Conservation (phyloP, 53 echinoderm and acorn worm genomes). For the Apostichopus leukothele region DNA sequence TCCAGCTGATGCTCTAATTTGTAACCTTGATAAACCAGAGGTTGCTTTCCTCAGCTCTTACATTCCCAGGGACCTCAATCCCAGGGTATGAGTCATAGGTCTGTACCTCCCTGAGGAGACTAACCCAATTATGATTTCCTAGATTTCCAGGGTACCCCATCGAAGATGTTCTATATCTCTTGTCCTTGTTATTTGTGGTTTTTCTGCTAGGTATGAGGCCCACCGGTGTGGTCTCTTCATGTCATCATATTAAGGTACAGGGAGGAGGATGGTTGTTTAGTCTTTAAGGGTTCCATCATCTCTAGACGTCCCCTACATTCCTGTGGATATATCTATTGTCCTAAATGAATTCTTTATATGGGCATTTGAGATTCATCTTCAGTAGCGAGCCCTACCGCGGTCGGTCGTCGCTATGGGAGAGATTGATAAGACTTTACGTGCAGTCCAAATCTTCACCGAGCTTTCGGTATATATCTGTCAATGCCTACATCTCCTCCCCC, state of each 20-base stretch:
- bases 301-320: not conserved
- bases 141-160: constrained; percentile 7
- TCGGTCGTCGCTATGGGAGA: too few relatives aligned
- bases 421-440: too few relatives aligned
- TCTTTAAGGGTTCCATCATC: not conserved
- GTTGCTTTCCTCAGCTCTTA: too few relatives aligned
- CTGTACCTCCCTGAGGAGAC: not conserved
- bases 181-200: constrained; percentile 17
- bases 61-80: constrained; percentile 21
- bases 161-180: too few relatives aligned
- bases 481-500: too few relatives aligned
- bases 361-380: not conserved
- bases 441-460: too few relatives aligned
- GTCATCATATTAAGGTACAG: not conserved
- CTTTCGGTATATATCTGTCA: too few relatives aligned
- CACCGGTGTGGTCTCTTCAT: constrained; percentile 15
- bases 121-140: constrained; percentile 29
- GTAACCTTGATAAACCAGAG: too few relatives aligned
- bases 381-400: not conserved
- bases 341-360: not conserved
- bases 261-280: not conserved
- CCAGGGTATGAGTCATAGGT: constrained; percentile 28
- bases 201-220: not conserved
- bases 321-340: not conserved
- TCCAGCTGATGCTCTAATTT: too few relatives aligned